Conservation (phyloP, 2,888 invertebrate genomes). For the Hypena proboscidalis region DNA sequence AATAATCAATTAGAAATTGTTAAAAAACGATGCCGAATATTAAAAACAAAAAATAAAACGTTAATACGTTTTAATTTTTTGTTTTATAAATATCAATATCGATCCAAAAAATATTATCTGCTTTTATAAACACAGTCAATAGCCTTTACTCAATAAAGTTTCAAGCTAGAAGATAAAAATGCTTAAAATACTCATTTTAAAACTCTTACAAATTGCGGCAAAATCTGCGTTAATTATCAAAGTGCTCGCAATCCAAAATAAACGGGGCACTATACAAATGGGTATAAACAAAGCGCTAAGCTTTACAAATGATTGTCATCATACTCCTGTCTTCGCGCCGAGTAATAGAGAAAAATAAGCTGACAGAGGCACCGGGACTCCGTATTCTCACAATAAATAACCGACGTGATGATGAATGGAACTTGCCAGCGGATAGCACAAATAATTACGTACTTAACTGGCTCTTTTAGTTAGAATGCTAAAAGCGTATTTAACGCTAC, state of each 20-base stretch:
- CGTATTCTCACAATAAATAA: constrained; percentile 39
- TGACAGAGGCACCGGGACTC: constrained; percentile 21
- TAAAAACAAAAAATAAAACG: no score
- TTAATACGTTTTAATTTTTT: no score
- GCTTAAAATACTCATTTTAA: background rate
- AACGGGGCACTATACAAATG: constrained; percentile 19
- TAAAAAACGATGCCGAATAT: no score
- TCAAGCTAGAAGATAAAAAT: no score
- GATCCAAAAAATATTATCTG: no score
- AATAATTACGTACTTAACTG: constrained; percentile 40
- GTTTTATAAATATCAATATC: no score
- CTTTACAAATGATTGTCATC: constrained; percentile 41
- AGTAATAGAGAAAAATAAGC: constrained; percentile 40
- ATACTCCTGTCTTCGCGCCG: constrained; percentile 24
- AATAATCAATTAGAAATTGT: no score
- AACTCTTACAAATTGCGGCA: constrained; percentile 4
- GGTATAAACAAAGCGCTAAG: constrained; percentile 24
- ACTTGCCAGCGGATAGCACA: constrained; percentile 34
- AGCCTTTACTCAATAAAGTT: no score
- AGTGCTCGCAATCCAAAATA: constrained; percentile 18
- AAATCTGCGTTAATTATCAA: constrained; percentile 16
- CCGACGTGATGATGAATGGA: constrained; percentile 32
- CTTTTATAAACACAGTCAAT: no score
- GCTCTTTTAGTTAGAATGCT: no score
- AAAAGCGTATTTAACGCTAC: no score